phyloP scores from a whole-genome alignment of 2,113 vertebrate species.

The Pelmatolapia mariae region DNA sequence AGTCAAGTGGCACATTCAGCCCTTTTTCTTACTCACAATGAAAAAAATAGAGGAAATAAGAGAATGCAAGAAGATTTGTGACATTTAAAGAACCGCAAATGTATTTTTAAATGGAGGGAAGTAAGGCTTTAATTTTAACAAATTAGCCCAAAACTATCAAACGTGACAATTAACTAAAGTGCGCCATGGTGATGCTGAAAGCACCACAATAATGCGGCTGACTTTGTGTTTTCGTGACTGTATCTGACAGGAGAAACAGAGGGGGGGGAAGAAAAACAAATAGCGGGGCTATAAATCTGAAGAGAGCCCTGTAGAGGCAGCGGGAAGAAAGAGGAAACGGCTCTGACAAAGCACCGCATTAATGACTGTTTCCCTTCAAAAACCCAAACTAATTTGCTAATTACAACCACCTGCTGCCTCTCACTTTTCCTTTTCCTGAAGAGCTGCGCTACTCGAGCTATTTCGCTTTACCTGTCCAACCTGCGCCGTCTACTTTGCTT shows the following conservation, averaged over 20 bases:
- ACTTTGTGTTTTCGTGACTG: background rate
- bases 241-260: background rate
- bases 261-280: background rate
- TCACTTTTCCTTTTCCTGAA: constrained; percentile 77
- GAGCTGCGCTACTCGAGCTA: constrained; percentile 63
- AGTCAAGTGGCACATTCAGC: background rate
- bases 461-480: constrained; percentile 5
- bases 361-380: constrained; percentile 80
- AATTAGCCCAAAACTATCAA: background rate
- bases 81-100: background rate
- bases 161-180: background rate
- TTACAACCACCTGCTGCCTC: constrained; percentile 83
- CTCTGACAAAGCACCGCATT: constrained; percentile 80
- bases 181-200: background rate
- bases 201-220: background rate
- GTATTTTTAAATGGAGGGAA: background rate
- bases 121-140: background rate
- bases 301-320: background rate
- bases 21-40: background rate
- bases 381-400: constrained; percentile 91
- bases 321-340: constrained; percentile 17
- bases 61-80: background rate
- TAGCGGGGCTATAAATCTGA: constrained; percentile 18
- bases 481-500: background rate
- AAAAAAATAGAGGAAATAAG: background rate